phyloP scores from a whole-genome alignment of 2,797 vertebrate genomes.

The Holocentrus rufus region DNA sequence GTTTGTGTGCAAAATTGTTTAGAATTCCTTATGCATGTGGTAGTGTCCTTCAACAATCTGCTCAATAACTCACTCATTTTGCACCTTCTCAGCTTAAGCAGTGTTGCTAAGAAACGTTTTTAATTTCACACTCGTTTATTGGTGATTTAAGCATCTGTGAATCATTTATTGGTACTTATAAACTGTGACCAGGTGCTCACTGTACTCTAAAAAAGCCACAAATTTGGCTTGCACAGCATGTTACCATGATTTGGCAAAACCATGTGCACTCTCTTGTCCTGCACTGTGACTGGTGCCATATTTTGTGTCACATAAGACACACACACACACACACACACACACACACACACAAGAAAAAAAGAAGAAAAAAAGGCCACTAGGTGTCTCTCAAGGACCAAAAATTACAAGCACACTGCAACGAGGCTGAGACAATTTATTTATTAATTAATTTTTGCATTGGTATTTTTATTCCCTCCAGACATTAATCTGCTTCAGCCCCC shows the following conservation, averaged over 20 bases:
- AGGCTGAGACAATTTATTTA: neutral
- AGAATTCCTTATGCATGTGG: too few species aligned
- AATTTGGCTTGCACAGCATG: neutral
- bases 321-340: too few species aligned
- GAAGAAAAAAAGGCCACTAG: slow-evolving; percentile 51
- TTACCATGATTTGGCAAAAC: neutral
- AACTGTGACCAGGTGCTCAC: slow-evolving; percentile 5
- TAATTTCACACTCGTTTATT: neutral
- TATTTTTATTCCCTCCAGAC: neutral
- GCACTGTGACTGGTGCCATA: neutral
- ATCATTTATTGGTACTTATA: slow-evolving; percentile 2
- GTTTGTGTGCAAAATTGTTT: too few species aligned
- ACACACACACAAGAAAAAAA: too few species aligned
- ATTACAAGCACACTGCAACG: neutral
- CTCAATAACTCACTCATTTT: neutral
- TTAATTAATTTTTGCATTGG: neutral
- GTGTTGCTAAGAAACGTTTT: too few species aligned
- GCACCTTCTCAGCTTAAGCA: too few species aligned
- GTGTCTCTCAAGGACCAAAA: slow-evolving; percentile 55
- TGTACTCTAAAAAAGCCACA: neutral
- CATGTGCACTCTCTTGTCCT: too few species aligned
- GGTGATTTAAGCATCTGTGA: slow-evolving; percentile 2
- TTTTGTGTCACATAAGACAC: slow-evolving; percentile 10
- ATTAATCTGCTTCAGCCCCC: neutral
- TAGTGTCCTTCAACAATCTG: neutral